Evolutionary conservation across 2,113 vertebrate genomes (phyloP).

Genomic region (Hemiscyllium ocellatum): DNA sequence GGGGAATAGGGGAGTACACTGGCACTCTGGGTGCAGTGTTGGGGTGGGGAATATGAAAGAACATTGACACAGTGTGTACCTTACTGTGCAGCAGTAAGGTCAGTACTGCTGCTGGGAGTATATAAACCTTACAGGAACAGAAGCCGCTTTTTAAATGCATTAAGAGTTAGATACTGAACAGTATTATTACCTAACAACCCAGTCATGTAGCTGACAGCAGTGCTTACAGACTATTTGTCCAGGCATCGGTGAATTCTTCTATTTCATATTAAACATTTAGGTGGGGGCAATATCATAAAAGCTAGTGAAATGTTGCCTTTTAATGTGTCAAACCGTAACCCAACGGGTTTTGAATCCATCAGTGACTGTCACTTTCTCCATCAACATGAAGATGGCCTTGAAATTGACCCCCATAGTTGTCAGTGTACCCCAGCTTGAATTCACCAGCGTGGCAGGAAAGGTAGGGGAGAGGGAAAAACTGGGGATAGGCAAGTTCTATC

Average conservation of each 20-base stretch:
- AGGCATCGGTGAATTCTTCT: neutral
- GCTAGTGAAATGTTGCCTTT: neutral
- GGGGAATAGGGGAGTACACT: neutral
- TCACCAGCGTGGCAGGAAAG: neutral
- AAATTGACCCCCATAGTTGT: neutral
- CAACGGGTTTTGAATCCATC: neutral
- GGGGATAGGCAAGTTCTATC: constrained; percentile 42
- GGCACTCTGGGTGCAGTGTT: neutral
- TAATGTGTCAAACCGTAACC: neutral
- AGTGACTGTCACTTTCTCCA: neutral
- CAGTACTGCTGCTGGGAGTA: neutral
- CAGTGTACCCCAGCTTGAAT: neutral
- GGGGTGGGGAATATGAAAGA: too few relatives aligned
- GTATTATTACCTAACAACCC: neutral
- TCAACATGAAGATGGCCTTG: neutral
- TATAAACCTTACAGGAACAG: neutral
- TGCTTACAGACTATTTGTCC: neutral
- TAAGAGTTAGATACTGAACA: neutral
- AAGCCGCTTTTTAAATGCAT: neutral
- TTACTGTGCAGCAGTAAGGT: too few relatives aligned
- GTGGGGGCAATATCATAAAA: neutral
- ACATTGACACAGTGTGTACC: neutral
- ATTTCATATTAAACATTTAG: neutral
- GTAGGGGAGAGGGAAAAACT: neutral
- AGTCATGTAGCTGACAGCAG: neutral